phyloP scores from a whole-genome alignment of 92 coral and sea anemone species.

The Galaxea fascicularis region DNA sequence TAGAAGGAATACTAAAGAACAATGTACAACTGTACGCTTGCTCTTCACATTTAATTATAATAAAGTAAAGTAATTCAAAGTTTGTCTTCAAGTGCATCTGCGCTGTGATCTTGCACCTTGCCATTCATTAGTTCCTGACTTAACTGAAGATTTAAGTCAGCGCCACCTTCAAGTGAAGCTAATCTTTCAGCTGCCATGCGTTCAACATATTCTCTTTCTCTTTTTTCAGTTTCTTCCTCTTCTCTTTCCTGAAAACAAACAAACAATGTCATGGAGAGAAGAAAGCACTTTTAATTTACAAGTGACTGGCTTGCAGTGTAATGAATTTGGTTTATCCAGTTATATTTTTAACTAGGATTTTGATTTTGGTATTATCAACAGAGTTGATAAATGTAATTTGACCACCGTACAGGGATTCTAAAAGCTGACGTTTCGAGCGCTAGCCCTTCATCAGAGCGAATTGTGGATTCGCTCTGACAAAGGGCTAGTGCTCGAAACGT shows the following conservation, averaged over 20 bases:
- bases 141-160: constrained; percentile 17
- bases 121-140: constrained; percentile 42
- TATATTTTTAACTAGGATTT: too few relatives aligned
- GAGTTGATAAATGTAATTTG: too few relatives aligned
- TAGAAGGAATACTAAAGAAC: not conserved
- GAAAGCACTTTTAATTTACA: not conserved
- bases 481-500: too few relatives aligned
- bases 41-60: not conserved
- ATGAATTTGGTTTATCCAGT: not conserved
- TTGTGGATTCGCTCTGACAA: too few relatives aligned
- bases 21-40: not conserved
- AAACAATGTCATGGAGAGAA: not conserved
- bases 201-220: constrained; percentile 89
- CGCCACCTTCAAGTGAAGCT: constrained; percentile 93
- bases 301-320: not conserved
- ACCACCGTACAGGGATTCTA: too few relatives aligned
- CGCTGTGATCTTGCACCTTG: constrained; percentile 19
- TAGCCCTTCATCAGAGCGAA: too few relatives aligned
- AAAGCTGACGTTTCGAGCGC: too few relatives aligned
- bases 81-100: constrained; percentile 12
- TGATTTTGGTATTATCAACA: too few relatives aligned
- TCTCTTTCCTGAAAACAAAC: constrained; percentile 81
- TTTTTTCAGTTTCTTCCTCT: constrained; percentile 85
- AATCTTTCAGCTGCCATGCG: constrained; percentile 86
- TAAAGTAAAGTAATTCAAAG: not conserved